Evolutionary conservation across 2,797 vertebrate genomes (phyloP), one percentile per base, ranked within the genome.

Genomic region (Caiman crocodilus): DNA sequence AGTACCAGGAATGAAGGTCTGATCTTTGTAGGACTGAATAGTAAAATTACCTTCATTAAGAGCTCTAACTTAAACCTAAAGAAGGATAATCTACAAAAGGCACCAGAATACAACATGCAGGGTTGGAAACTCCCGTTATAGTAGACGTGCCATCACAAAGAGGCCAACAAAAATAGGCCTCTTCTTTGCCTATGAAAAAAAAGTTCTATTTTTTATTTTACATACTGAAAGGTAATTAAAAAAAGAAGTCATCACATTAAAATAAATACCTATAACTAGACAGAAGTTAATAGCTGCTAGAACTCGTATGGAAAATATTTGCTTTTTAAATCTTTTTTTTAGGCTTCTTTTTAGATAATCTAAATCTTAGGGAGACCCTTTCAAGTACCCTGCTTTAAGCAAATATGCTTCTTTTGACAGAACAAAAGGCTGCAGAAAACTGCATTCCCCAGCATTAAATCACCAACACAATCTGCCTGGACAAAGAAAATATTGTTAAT

Each of bases 401-500:
- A 56, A n/a, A 79, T 8, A 32, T 64, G 81, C 76, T 60, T 85
- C 5, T 50, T 26, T 13, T 63, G 55, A 89, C n/a, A 79, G 28
- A 92, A 86, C 5, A 75, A 57, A 60, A 90, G 58, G 14, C 35
- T 42, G 21, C 89, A 87, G 84, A 93, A 94, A 6, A 87, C 14
- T 84, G 26, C 42, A 88, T 79, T 35, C 23, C 60, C 23, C 23
- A 10, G 26, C 13, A 13, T 50, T 61, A 25, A 61, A 89, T 88
- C 58, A 87, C 32, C 25, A 8, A 75, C 50, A 85, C 55, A 79
- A 88, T 82, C 2, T 32, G 35, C 23, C 15, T 42, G 21, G 21
- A 42, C 18, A 10, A n/a, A 14, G 30, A 65, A 65, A n/a, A 65
- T 16, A n/a, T 7, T 30, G 11, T 42, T 50, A 73, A 42, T 82